Evolutionary conservation across 2,797 vertebrate species (phyloP).

Genomic region (Helicolenus hilgendorfi): DNA sequence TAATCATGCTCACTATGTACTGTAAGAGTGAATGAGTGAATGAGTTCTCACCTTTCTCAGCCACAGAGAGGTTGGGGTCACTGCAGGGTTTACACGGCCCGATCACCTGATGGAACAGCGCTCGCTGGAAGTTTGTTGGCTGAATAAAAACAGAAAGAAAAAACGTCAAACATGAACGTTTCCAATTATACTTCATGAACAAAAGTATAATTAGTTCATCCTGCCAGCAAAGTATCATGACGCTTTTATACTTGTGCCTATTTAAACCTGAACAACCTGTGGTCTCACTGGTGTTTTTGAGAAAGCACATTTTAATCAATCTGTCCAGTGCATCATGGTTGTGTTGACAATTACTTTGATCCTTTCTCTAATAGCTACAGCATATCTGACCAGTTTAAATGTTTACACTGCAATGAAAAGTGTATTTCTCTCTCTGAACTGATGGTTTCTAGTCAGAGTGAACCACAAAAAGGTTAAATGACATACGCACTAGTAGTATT

Average conservation of each 20-base stretch:
- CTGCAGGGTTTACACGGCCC: constrained; percentile 98
- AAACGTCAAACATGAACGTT: neutral
- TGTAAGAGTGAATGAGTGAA: neutral
- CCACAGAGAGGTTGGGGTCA: constrained; percentile 97
- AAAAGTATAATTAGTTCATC: neutral
- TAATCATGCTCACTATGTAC: neutral
- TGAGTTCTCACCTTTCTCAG: constrained; percentile 94
- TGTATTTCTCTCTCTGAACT: neutral
- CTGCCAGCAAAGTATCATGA: neutral
- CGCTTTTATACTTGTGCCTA: too few relatives aligned
- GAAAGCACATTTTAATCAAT: too few relatives aligned
- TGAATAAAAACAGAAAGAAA: constrained; percentile 67
- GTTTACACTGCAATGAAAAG: neutral
- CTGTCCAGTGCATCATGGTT: too few relatives aligned
- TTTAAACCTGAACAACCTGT: too few relatives aligned
- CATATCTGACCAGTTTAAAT: neutral
- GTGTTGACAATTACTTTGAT: neutral
- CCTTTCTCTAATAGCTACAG: neutral
- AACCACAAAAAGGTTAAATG: neutral
- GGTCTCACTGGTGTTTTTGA: too few relatives aligned
- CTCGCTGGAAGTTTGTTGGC: constrained; percentile 95
- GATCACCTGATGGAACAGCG: constrained; percentile 96
- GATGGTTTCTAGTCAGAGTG: neutral
- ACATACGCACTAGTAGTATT: too few relatives aligned
- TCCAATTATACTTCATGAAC: neutral